phyloP scores from a whole-genome alignment of 2,113 vertebrate genomes.

The Chrysochloris asiatica region DNA sequence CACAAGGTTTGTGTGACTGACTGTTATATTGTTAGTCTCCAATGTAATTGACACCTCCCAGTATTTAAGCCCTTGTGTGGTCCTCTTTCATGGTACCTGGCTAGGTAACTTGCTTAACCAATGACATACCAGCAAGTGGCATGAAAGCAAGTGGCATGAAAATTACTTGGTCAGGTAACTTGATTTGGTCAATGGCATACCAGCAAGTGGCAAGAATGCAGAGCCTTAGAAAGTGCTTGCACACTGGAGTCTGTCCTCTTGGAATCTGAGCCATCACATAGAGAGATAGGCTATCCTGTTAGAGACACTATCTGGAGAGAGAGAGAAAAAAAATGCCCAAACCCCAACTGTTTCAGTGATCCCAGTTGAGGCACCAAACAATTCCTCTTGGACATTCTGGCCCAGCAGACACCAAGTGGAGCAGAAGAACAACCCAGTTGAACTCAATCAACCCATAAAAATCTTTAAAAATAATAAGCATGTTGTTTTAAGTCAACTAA shows the following conservation, averaged over 20 bases:
- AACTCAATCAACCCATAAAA: not conserved
- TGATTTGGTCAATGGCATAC: not conserved
- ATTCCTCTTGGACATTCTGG: not conserved
- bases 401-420: no score
- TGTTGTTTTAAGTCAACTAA: not conserved
- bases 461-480: constrained; percentile 8
- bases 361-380: not conserved
- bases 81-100: not conserved
- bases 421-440: not conserved
- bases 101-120: no score
- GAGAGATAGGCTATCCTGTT: not conserved
- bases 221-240: not conserved
- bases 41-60: not conserved
- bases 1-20: not conserved
- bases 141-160: no score
- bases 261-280: not conserved
- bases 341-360: not conserved
- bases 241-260: not conserved
- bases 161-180: not conserved
- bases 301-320: not conserved
- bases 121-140: not conserved
- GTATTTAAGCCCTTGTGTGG: not conserved
- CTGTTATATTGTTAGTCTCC: not conserved
- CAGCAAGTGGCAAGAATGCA: not conserved
- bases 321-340: not conserved